Base-by-base conservation (phyloP, 1,140 invertebrate species). In the Varroa destructor region DNA sequence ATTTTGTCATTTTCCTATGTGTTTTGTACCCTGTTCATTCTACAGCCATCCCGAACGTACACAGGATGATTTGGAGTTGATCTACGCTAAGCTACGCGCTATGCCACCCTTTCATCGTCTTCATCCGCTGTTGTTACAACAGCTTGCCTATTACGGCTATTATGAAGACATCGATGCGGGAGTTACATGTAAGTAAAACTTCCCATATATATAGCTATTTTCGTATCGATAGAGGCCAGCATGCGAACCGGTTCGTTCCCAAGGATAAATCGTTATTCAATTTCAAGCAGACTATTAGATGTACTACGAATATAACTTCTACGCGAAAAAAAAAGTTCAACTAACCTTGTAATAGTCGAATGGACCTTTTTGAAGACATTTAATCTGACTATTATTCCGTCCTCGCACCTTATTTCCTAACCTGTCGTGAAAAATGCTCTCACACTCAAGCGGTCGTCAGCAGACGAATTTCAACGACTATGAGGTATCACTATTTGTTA, bases 121-220 rank as follows among this genome's bases (percentile, higher is more conserved):
- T 70, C 86, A 88, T 64, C 84, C 85, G 64, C 82, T 83, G 43
- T 82, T 88, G 56, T 79, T 89, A n/a, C 86, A 87, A 76, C 87
- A 89, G 78, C 80, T 89, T 71, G 87, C 87, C 74, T 84, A 84
- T 74, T 86, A 84, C 76, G 86, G 84, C 54, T 87, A 86, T 79
- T 87, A 88, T 79, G 88, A 89, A 78, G 86, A 88, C 77, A 79
- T 89, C 73, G 88, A 89, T 76, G 86, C 86, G 79, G 87, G 87
- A 70, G 86, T 89, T 10, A 88, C 87, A 74, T 79, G 88, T 89
- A 81, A 87, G 87, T 85, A 73, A 55, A 71, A 1, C 64, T 25
- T 43, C 56, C 25, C 25, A 25, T 25, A 25, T 46, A 56, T 10
- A 43, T 72, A 14, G 46, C 4, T 73, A 12, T 58, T 10, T 10